These are phyloP conservation scores for Palythoa grandis DNA, from an alignment of 92 coral and sea anemone species.

Conservation along the genomic window DNA sequence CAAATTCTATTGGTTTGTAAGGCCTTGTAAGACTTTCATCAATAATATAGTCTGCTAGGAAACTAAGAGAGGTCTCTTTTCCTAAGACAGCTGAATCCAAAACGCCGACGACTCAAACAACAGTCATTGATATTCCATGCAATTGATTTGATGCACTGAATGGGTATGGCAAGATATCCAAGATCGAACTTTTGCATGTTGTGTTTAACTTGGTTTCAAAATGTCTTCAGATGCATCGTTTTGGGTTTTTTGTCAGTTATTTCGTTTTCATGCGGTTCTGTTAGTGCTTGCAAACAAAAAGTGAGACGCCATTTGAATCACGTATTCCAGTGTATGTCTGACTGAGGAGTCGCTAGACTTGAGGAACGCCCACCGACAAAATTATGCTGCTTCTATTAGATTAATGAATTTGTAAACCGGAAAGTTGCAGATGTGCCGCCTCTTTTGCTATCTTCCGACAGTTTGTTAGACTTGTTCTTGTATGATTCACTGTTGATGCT, in stretches of 20 bases:
- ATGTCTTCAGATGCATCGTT: not conserved
- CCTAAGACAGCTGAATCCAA: not conserved
- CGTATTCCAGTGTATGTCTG: not conserved
- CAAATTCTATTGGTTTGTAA: not conserved
- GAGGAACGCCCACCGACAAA: conserved; percentile 9
- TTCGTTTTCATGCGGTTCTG: not conserved
- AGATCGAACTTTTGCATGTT: conserved; percentile 9
- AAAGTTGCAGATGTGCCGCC: conserved; percentile 27
- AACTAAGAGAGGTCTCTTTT: not conserved
- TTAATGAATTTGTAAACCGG: conserved; percentile 36
- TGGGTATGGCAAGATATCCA: not conserved
- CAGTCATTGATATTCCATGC: not conserved
- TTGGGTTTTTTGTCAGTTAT: not conserved
- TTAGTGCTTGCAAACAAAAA: not conserved
- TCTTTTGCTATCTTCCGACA: conserved; percentile 43
- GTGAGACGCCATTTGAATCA: not conserved
- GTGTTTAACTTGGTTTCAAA: not conserved
- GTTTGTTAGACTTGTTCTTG: not conserved
- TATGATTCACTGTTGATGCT: not conserved
- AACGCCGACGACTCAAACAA: not conserved
- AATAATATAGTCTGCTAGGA: not conserved
- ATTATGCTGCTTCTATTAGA: conserved; percentile 16
- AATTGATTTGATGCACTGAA: not conserved
- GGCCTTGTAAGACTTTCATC: not conserved
- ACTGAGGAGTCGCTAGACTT: not conserved